phyloP scores from a whole-genome alignment of 2,888 invertebrate species.

The Lithophane ornitopus region DNA sequence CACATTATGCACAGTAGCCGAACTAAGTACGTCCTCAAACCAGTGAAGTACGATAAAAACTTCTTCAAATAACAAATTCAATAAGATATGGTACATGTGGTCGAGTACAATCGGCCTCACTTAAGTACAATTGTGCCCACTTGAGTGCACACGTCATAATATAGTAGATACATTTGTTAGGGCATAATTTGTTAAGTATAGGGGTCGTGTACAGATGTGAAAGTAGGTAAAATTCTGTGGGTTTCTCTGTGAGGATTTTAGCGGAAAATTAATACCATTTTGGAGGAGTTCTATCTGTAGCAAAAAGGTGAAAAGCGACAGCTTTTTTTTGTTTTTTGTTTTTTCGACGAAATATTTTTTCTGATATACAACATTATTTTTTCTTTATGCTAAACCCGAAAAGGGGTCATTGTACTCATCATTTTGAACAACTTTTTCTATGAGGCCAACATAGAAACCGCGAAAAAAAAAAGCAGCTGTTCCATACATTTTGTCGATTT shows the following conservation, averaged over 20 bases:
- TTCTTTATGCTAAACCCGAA: no score
- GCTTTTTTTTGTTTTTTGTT: not conserved
- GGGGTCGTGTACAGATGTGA: conserved; percentile 72
- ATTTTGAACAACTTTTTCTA: no score
- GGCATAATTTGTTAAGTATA: conserved; percentile 83
- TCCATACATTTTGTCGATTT: no score
- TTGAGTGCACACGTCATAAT: conserved; percentile 83
- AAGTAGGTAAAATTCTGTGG: conserved; percentile 45
- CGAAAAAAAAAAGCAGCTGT: no score
- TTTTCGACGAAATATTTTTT: not conserved
- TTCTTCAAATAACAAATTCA: conserved; percentile 85
- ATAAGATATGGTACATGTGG: conserved; percentile 87
- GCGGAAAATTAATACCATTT: not conserved
- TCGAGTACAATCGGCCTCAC: conserved; percentile 76
- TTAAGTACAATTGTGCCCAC: conserved; percentile 66
- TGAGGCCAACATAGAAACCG: no score
- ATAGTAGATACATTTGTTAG: conserved; percentile 75
- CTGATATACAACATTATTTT: no score
- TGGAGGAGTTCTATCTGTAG: not conserved
- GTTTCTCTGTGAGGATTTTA: conserved; percentile 36
- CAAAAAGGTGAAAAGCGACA: not conserved
- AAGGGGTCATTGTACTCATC: no score
- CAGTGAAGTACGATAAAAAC: conserved; percentile 75
- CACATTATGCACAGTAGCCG: conserved; percentile 57
- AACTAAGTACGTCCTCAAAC: conserved; percentile 65